A percentile compares a stretch with the other conserved stretches of the same genome.
Conservation (phyloP, 2,888 invertebrate species). For the Smittia aterrima region DNA sequence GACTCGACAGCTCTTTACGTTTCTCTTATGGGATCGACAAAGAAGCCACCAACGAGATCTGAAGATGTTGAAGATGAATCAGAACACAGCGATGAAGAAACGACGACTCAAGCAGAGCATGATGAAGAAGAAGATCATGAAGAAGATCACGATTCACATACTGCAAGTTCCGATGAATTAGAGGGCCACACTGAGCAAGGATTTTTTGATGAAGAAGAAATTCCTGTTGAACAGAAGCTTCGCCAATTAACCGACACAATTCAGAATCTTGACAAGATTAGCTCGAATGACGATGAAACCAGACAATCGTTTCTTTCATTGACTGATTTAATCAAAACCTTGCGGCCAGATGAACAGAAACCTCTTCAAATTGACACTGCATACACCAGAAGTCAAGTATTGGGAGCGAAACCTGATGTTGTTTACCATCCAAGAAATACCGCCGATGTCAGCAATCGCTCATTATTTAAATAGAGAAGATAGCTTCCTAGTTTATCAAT, state of each 20-base stretch:
- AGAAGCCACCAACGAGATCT: background rate
- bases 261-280: conserved; percentile 47
- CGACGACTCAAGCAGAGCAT: background rate
- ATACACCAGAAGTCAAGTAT: conserved; percentile 54
- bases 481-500: background rate
- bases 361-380: conserved; percentile 53
- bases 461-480: conserved; percentile 30
- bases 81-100: background rate
- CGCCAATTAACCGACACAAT: conserved; percentile 52
- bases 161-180: background rate
- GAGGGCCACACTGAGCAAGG: conserved; percentile 26
- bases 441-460: conserved; percentile 32
- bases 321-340: conserved; percentile 52
- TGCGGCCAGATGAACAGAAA: conserved; percentile 53
- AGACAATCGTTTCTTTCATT: conserved; percentile 53
- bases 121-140: background rate
- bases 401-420: conserved; percentile 48
- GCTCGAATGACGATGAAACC: conserved; percentile 44
- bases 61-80: background rate
- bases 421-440: conserved; percentile 34
- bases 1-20: conserved; percentile 45
- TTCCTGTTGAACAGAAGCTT: conserved; percentile 51
- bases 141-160: conserved; percentile 26
- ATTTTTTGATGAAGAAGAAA: conserved; percentile 21
- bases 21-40: conserved; percentile 34